Base-by-base conservation (phyloP, 2,797 vertebrate genomes). In the Lepus townsendii region DNA sequence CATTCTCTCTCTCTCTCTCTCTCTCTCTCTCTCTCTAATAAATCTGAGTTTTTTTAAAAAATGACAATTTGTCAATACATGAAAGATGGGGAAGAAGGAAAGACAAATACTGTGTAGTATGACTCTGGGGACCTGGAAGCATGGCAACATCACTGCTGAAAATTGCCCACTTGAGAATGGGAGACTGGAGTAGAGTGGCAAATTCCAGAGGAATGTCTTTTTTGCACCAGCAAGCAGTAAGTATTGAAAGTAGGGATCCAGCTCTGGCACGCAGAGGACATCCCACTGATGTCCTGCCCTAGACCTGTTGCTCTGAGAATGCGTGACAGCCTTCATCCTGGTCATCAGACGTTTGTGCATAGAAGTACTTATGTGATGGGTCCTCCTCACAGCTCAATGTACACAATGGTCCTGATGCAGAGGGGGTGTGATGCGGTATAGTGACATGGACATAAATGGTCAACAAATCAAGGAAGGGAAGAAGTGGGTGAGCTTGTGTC, bases 401-500 rank as follows among this genome's bases (percentile, higher is more conserved):
- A 32, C 50, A 75, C 5, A 54, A 57, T 32, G 26, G 2, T 11
- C 38, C 42, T 32, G 12, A 60, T 6, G 9, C 2, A 35, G 54
- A 71, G n/a, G 71, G 27, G 10, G 30, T 80, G 13, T n/a, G 7
- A n/a, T 14, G 2, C 32, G 3, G 47, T 22, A 72, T 6, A 9
- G 79, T 35, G 22, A 80, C 57, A 68, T 42, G 10, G 30, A 72
- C 50, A 54, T 20, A 52, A 80, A 54, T 22, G 54, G 14, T 69
- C 47, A 88, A 24, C 19, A 6, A 66, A n/a, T 42, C 22, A 72
- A 32, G 7, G 9, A 42, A 78, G 27, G 22, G 4, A 24, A 26
- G 0, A 38, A 3, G 2, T 8, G 7, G 26, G 19, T 2, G 26
- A 7, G 16, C 10, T 73, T 22, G 4, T 22, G 11, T 26, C 42